Evolutionary conservation across 2,797 vertebrate genomes (phyloP).

Genomic region (Remorina albescens): DNA sequence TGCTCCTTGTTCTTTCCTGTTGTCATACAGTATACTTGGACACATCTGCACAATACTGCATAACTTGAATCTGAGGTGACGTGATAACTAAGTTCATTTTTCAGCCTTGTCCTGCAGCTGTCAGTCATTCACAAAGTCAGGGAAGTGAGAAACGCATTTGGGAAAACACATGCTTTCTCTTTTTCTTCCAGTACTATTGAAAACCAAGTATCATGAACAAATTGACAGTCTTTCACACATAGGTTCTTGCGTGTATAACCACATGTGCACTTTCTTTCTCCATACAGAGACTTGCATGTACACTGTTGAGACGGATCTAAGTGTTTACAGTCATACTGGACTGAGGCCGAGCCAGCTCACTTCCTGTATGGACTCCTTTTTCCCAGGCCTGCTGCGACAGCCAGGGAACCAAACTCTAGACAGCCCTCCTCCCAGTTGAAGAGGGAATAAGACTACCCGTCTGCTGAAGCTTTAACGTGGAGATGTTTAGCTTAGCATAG

Average conservation of each 20-base stretch:
- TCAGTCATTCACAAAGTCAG: slow-evolving; percentile 42
- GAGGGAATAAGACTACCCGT: neutral
- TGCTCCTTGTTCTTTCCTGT: slow-evolving; percentile 37
- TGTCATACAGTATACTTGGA: slow-evolving; percentile 30
- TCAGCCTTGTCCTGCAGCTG: slow-evolving; percentile 29
- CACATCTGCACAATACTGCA: slow-evolving; percentile 46
- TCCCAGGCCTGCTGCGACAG: slow-evolving; percentile 51
- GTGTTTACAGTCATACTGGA: slow-evolving; percentile 42
- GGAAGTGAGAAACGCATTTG: slow-evolving; percentile 12
- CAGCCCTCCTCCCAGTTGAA: slow-evolving; percentile 24
- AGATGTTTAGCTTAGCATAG: neutral
- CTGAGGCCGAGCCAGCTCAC: slow-evolving; percentile 51
- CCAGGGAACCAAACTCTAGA: slow-evolving; percentile 39
- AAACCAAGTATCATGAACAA: too few species aligned
- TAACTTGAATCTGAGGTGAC: slow-evolving; percentile 47
- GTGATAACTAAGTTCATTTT: slow-evolving; percentile 47
- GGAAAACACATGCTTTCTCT: neutral
- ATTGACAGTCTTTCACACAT: too few species aligned
- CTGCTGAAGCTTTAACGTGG: neutral
- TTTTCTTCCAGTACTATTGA: slow-evolving; percentile 3
- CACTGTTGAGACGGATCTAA: slow-evolving; percentile 26
- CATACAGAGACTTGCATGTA: neutral
- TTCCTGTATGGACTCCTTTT: slow-evolving; percentile 72
- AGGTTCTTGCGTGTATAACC: neutral
- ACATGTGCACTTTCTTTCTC: neutral